Evolutionary conservation across 64 coral and sea anemone species (phyloP), one percentile per base, ranked within the genome.

Genomic region (Montipora foliosa): DNA sequence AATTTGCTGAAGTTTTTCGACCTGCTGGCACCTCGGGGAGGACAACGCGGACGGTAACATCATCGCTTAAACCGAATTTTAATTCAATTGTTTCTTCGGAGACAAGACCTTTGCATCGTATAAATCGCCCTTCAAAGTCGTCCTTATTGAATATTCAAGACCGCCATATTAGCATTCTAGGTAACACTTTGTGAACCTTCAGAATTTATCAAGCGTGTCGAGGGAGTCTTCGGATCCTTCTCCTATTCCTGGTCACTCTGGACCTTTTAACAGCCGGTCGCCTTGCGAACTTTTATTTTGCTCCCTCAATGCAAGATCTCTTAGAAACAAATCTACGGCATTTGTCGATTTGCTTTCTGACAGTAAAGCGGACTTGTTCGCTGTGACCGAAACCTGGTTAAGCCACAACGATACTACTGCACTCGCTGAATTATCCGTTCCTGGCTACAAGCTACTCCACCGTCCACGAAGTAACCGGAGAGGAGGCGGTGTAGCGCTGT

Each of bases 241-340:
- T 64, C 61, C 14, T 64, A 37, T 37, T 37, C 37, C 37, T 37
- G 61, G 61, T 64, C 61, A 64, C 61, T 64, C 61, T 64, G 61
- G 61, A 64, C 61, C 61, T 64, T 64, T 12, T 64, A 16, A 64
- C 61, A 16, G 60, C 25, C 25, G 29, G 15, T 64, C 61, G 61
- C 9, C 61, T 12, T 12, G 61, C 0, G 14, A 64, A 14, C 14
- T 64, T 64, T 64, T 64, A 64, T 64, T 90, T n/a, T 81, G 77
- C 69, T 20, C 77, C 51, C 61, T 90, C 15, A 90, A 90, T 49
- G 77, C 77, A 69, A 90, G 89, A 81, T 90, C 61, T 8, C 49
- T 90, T 4, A 79, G 47, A 69, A 90, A 69, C 47, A 81, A 90
- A 69, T 67, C 89, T 46, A 37, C 77, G 13, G 89, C 77, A 13